Evolutionary conservation across 2,888 invertebrate species (phyloP).

Genomic region (Clanis bilineata): DNA sequence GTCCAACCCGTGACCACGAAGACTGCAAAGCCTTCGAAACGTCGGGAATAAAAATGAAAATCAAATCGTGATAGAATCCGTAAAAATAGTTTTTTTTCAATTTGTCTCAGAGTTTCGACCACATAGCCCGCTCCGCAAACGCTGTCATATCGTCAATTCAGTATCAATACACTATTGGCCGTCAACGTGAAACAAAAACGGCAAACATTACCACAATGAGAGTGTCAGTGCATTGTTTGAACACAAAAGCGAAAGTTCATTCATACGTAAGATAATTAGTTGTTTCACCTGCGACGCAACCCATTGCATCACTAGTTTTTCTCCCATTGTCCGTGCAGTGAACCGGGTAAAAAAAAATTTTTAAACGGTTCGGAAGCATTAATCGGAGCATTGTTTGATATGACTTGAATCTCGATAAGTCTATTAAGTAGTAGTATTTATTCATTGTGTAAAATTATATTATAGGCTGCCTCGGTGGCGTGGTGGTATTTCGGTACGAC

Average conservation of each 20-base stretch:
- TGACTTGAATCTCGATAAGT: slow-evolving; percentile 55
- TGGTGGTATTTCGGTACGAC: too few species aligned
- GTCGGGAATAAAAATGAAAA: too few species aligned
- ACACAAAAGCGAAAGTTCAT: slow-evolving; percentile 80
- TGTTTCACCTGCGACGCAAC: slow-evolving; percentile 65
- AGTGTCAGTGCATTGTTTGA: slow-evolving; percentile 69
- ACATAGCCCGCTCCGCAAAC: too few species aligned
- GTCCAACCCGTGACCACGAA: too few species aligned
- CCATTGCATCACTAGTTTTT: slow-evolving; percentile 75
- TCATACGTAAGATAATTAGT: slow-evolving; percentile 75
- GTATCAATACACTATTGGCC: slow-evolving; percentile 34
- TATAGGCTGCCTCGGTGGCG: too few species aligned
- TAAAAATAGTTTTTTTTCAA: too few species aligned
- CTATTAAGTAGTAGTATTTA: too few species aligned
- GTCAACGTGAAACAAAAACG: slow-evolving; percentile 52
- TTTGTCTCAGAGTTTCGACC: too few species aligned
- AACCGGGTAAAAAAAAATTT: slow-evolving; percentile 39
- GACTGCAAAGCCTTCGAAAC: too few species aligned
- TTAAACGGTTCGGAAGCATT: neutral
- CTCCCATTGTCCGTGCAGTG: slow-evolving; percentile 66
- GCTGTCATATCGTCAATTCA: slow-evolving; percentile 16
- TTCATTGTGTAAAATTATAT: too few species aligned
- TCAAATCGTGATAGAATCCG: too few species aligned
- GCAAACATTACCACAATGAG: slow-evolving; percentile 62
- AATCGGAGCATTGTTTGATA: slow-evolving; percentile 37